These are phyloP conservation scores for Damaliscus lunatus DNA, from an alignment of 2,113 vertebrate species.

Conservation along the genomic window DNA sequence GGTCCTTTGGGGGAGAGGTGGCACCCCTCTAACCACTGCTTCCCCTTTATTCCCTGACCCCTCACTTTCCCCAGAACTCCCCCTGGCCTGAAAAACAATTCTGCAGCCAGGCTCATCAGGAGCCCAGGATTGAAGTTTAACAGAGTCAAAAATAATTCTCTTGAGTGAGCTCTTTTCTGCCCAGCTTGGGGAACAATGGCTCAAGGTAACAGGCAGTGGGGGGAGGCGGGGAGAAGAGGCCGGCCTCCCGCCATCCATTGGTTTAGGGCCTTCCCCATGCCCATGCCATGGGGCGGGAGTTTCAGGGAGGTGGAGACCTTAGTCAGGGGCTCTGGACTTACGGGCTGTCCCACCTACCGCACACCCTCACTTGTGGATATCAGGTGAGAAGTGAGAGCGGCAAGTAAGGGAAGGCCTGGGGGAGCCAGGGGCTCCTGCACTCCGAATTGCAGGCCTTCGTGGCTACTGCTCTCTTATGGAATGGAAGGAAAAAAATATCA, in stretches of 20 bases:
- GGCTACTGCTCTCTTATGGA: neutral
- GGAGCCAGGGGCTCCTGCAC: neutral
- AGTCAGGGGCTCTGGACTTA: neutral
- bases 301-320: neutral
- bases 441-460: fast-evolving
- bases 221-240: neutral
- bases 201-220: neutral
- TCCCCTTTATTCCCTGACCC: neutral
- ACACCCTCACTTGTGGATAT: neutral
- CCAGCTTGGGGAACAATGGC: constrained; percentile 33
- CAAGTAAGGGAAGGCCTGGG: neutral
- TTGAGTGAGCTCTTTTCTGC: constrained; percentile 56
- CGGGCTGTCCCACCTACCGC: too few relatives aligned
- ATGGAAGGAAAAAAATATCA: neutral
- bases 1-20: neutral
- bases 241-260: neutral
- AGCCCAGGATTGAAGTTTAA: constrained; percentile 65
- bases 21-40: neutral
- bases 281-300: neutral
- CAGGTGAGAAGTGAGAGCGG: neutral
- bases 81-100: constrained; percentile 37
- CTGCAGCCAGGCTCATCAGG: neutral
- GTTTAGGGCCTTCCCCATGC: neutral
- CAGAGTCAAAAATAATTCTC: constrained; percentile 58
- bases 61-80: constrained; percentile 11